Percentiles rank a stretch among this genome's conserved stretches.
Conservation (phyloP, 2,113 vertebrate species). For the Suncus etruscus region DNA sequence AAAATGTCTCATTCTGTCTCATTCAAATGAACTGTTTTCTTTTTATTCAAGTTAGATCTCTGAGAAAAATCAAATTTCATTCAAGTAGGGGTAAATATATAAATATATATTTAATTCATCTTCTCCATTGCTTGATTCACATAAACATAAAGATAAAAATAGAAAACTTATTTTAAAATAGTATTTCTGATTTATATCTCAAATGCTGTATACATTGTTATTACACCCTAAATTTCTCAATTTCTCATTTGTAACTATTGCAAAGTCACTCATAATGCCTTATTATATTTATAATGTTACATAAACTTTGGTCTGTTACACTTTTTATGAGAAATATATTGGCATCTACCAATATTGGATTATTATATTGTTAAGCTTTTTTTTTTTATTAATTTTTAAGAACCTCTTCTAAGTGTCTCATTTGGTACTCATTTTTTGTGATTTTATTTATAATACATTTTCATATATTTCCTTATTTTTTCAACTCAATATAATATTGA, state of each 20-base stretch:
- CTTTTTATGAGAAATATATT: slow-evolving; percentile 41
- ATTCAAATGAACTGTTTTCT: slow-evolving; percentile 17
- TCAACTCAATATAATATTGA: neutral
- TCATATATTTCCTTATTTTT: neutral
- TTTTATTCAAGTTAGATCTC: neutral
- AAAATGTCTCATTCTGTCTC: neutral
- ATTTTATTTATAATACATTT: slow-evolving; percentile 4
- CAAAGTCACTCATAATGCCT: slow-evolving; percentile 26
- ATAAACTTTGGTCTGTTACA: neutral
- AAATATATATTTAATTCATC: neutral
- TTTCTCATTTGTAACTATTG: neutral
- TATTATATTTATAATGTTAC: neutral
- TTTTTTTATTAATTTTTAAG: neutral
- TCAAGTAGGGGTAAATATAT: no score
- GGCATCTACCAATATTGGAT: neutral
- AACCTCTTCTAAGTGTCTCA: neutral
- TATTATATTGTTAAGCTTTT: neutral
- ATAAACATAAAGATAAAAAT: neutral
- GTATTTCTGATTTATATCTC: neutral
- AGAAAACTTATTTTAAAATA: neutral
- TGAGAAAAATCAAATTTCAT: neutral
- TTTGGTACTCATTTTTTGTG: neutral
- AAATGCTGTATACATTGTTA: no score
- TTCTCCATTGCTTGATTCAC: slow-evolving; percentile 30
- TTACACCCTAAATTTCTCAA: neutral